Base-by-base conservation (phyloP, 2,888 invertebrate species). In the Diplazon laetatorius region DNA sequence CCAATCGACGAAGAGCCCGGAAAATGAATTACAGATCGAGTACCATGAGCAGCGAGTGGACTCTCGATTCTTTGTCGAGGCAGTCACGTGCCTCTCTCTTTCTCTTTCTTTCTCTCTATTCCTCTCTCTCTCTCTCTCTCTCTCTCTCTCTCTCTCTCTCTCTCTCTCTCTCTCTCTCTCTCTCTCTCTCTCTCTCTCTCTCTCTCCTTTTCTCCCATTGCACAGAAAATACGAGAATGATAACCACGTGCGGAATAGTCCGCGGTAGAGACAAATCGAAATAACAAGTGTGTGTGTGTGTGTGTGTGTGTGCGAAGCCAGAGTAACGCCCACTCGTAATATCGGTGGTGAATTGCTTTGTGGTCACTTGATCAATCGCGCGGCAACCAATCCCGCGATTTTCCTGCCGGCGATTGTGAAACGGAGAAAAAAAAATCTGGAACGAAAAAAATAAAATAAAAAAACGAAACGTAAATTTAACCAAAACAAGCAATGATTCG, bases 321-420 rank as follows among this genome's bases (percentile, higher is more conserved):
- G 44, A 37, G 78, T 70, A 30, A 70, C 78, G 78, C 73, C 78
- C 69, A 70, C 63, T 70, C 74, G 69, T 70, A 78, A 74, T 78
- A 74, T 78, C 78, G n/a, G 63, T 59, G 57, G 65, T 55, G 74
- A 74, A 78, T 78, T 78, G 78, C 78, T 78, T 78, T 70, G 78
- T 57, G 78, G 78, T 78, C 60, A 74, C 73, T 73, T 70, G 74
- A 70, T 78, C 78, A 78, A 78, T 78, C 60, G 78, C 37, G 44
- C 78, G 73, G 65, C 63, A 78, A 78, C 65, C 69, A 74, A 78
- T 70, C 70, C 74, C 69, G 52, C 74, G 69, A 78, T 78, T 78
- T 74, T 39, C 16, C 60, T 42, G 39, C 71, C 30, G 55, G 37
- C 42, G 65, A 39, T 65, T 39, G 70, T 59, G 65, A 37, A 62